Evolutionary conservation across 2,888 invertebrate species (phyloP).

Genomic region (Patella depressa): DNA sequence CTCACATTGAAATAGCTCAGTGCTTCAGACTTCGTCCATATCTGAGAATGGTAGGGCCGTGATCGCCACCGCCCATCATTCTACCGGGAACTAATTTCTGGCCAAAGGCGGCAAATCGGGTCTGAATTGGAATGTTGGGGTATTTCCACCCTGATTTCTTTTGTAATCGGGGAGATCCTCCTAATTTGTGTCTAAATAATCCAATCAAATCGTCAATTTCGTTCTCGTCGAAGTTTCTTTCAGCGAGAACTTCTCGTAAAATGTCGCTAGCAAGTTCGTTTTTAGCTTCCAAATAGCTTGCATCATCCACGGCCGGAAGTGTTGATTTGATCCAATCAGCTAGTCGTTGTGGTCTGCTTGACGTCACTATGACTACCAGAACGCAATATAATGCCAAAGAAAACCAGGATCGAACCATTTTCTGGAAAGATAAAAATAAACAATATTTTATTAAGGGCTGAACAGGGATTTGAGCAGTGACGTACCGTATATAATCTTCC

Average conservation of each 20-base stretch:
- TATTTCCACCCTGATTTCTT: constrained; percentile 16
- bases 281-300: neutral
- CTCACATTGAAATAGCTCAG: no score
- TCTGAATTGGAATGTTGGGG: constrained; percentile 30
- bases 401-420: constrained; percentile 2
- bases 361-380: constrained; percentile 3
- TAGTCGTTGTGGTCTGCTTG: neutral
- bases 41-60: constrained; percentile 33
- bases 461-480: no score
- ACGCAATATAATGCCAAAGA: neutral
- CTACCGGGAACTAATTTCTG: constrained; percentile 36
- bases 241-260: neutral
- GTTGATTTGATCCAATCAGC: constrained; percentile 2
- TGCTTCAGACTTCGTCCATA: constrained; percentile 28
- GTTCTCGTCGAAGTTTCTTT: neutral
- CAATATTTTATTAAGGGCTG: no score
- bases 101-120: constrained; percentile 39
- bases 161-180: neutral
- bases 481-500: no score
- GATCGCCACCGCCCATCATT: constrained; percentile 25
- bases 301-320: constrained; percentile 1
- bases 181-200: neutral
- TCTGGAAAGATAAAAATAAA: neutral
- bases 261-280: neutral
- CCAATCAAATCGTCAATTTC: neutral